Evolutionary conservation across 1,140 invertebrate genomes (phyloP), one percentile per base, ranked within the genome.

Genomic region (Choristoneura fumiferana): DNA sequence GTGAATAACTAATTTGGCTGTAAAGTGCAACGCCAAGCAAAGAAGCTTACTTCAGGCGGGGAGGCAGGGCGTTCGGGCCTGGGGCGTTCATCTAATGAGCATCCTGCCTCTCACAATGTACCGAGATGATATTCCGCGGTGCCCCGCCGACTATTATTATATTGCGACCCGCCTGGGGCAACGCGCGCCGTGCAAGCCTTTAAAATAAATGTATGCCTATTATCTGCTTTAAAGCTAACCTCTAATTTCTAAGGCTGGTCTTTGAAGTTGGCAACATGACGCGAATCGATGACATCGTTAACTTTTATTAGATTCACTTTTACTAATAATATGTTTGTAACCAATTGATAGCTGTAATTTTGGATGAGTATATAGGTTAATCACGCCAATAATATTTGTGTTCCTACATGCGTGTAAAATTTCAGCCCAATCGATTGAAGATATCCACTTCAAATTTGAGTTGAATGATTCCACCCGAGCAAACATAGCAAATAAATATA

Each of bases 71-170:
- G 67, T 29, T 29, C 58, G 57, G 60, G 73, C 80, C 81, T 58
- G 62, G 60, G 81, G 82, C 79, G 69, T 72, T 66, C 79, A 80
- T 79, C 82, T 85, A 85, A 85, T 85, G 82, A 85, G 82, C 82
- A 79, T 85, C 78, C 80, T 82, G 76, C 74, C 64, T 63, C 71
- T 74, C 83, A 84, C 81, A 86, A 80, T 86, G 76, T 84, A 80
- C 81, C 64, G 74, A 82, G 83, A 81, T 86, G 78, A 78, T 83
- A 84, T 77, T 84, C 75, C 76, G 66, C 67, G 63, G 74, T 73
- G 73, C 65, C 73, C 73, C 76, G 71, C 74, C 78, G 75, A 78
- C 78, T 78, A 83, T 81, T 84, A 81, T 81, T 84, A 84, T 83
- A 84, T 79, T 76, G 72, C 71, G 71, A 69, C 67, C 57, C 59